phyloP scores from a whole-genome alignment of 2,113 vertebrate genomes.

The Ochotona princeps region DNA sequence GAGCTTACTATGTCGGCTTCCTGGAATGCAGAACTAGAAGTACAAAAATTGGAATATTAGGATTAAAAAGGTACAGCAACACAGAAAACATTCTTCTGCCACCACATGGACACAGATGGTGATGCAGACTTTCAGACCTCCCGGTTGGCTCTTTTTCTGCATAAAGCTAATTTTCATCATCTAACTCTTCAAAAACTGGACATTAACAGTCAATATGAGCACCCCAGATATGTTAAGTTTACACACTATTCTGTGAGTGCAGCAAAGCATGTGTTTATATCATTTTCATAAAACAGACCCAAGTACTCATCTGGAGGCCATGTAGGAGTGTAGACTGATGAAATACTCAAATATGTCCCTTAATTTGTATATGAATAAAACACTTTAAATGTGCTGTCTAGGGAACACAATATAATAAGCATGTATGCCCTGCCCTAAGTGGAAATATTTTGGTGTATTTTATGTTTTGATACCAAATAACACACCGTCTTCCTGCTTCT shows the following conservation, averaged over 20 bases:
- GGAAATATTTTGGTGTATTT: neutral
- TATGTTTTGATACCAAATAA: neutral
- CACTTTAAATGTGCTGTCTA: neutral
- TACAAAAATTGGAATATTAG: constrained; percentile 82
- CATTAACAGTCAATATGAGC: neutral
- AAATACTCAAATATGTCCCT: neutral
- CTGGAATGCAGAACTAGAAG: constrained; percentile 96
- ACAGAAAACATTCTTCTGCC: constrained; percentile 90
- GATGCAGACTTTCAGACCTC: constrained; percentile 82
- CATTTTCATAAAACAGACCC: constrained; percentile 7
- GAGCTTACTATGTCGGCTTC: constrained; percentile 99
- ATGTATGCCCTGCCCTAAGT: neutral
- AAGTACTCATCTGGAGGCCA: neutral
- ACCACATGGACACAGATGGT: constrained; percentile 86
- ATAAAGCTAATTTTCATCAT: constrained; percentile 43
- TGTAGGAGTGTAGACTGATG: neutral
- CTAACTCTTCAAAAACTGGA: neutral
- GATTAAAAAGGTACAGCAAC: constrained; percentile 79
- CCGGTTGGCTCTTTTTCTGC: constrained; percentile 45
- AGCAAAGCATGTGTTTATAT: neutral
- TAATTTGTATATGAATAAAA: neutral
- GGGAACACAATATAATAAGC: neutral
- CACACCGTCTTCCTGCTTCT: constrained; percentile 3
- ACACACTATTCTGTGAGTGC: neutral
- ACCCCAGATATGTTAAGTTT: neutral